Percentiles rank a stretch among this genome's conserved stretches.
Conservation (phyloP, 2,888 invertebrate genomes). For the Athrips mouffetella region DNA sequence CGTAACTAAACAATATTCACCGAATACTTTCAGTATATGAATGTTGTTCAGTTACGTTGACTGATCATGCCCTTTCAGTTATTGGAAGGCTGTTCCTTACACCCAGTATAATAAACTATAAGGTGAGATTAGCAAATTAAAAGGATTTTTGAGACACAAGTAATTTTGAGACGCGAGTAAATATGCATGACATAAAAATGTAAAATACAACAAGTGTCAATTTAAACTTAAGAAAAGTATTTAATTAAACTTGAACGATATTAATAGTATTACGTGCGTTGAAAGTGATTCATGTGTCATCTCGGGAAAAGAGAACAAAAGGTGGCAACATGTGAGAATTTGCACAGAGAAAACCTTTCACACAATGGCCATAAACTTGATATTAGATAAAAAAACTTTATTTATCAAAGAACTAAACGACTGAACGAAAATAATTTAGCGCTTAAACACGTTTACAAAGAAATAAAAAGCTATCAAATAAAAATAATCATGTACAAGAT, state of each 20-base stretch:
- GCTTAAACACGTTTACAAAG: not conserved
- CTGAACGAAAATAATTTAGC: not conserved
- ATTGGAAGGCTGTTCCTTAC: too few relatives aligned
- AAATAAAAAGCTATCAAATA: constrained; percentile 9
- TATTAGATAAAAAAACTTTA: not conserved
- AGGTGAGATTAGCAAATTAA: too few relatives aligned
- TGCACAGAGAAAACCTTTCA: constrained; percentile 35
- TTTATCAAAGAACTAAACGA: not conserved
- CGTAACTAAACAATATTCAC: too few relatives aligned
- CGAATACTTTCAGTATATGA: too few relatives aligned
- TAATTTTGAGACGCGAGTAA: too few relatives aligned
- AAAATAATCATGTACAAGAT: constrained; percentile 32
- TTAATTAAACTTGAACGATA: constrained; percentile 9
- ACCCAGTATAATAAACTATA: too few relatives aligned
- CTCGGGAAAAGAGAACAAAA: constrained; percentile 24
- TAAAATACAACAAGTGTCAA: too few relatives aligned
- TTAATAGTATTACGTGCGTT: constrained; percentile 20
- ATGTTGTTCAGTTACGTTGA: too few relatives aligned
- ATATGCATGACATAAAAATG: too few relatives aligned
- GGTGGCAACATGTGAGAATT: constrained; percentile 28
- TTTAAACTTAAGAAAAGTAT: not conserved
- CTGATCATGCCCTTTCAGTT: too few relatives aligned
- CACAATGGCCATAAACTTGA: constrained; percentile 53
- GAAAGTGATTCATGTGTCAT: constrained; percentile 23
- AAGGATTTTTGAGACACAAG: too few relatives aligned